Evolutionary conservation across 2,888 invertebrate species (phyloP).

Genomic region (Calliphora vomitoria): DNA sequence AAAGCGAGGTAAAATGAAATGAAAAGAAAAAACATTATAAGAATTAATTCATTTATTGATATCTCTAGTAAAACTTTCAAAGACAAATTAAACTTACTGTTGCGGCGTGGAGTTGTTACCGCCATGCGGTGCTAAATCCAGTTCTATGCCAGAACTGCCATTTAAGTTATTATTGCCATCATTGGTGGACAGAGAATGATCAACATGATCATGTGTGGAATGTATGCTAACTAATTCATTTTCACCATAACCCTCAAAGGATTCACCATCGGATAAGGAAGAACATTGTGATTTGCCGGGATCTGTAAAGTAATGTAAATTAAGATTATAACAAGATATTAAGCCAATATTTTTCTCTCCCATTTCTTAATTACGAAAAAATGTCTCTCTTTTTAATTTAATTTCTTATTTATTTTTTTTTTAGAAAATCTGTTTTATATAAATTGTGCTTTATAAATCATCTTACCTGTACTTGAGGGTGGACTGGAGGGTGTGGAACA

Average conservation of each 20-base stretch:
- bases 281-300: slow-evolving; percentile 85
- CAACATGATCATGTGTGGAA: slow-evolving; percentile 71
- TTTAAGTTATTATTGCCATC: slow-evolving; percentile 80
- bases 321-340: neutral
- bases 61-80: slow-evolving; percentile 1
- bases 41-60: slow-evolving; percentile 22
- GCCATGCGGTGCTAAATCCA: slow-evolving; percentile 84
- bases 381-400: neutral
- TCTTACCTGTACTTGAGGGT: slow-evolving; percentile 83
- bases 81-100: slow-evolving; percentile 76
- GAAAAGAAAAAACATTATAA: slow-evolving; percentile 49
- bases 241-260: slow-evolving; percentile 92
- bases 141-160: slow-evolving; percentile 80
- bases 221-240: slow-evolving; percentile 82
- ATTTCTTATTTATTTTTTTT: too few relatives aligned
- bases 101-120: slow-evolving; percentile 75
- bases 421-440: too few relatives aligned
- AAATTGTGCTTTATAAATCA: neutral
- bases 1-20: slow-evolving; percentile 45
- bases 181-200: slow-evolving; percentile 45
- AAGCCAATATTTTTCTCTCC: too few relatives aligned
- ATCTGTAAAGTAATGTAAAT: slow-evolving; percentile 74
- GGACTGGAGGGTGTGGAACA: slow-evolving; percentile 84
- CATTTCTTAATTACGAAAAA: too few relatives aligned
- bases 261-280: slow-evolving; percentile 91